Evolutionary conservation across 2,888 invertebrate species (phyloP), one percentile per base, ranked within the genome.

Genomic region (Xylophagus ater): DNA sequence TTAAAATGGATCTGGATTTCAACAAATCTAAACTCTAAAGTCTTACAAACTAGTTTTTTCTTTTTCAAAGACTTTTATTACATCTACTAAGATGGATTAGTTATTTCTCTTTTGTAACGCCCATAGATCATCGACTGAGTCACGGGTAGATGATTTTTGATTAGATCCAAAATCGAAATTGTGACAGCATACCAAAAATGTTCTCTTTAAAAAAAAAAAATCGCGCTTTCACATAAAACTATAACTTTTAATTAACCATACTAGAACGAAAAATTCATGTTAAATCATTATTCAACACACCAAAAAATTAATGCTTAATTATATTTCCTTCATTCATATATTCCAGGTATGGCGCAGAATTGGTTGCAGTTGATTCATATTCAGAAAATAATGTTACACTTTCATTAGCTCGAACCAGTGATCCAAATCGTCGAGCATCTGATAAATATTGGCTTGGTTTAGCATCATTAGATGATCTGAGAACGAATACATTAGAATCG

Each of bases 401-500:
- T 43, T 73, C 73, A 46, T 76, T 93, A 71, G 82, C 87, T 29
- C 72, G 75, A 48, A 62, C 70, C 48, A 66, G 69, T 32, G 69
- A 70, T 50, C 74, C 75, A 52, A 72, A 76, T 45, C 78, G 77
- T 54, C 74, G 82, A 52, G 75, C 73, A 44, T 68, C 69, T 30
- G 75, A 76, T 51, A 81, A 82, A 58, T 92, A 89, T 66, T 92
- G 92, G 92, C 69, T 90, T 44, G 92, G 92, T 40, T 72, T 90
- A 51, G 85, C 88, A 32, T 85, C 90, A 23, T 74, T 92, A 44
- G 92, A 92, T 65, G 89, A 90, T 65, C 74, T 93, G 39, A 74
- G 88, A 59, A 93, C 92, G 32, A 92, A 92, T 64, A 92, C 90
- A n/a, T 69, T 93, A 45, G 90, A 92, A 69, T 90, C 92, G 4